Evolutionary conservation across 2,888 invertebrate species (phyloP).

Genomic region (Coremacera marginata): DNA sequence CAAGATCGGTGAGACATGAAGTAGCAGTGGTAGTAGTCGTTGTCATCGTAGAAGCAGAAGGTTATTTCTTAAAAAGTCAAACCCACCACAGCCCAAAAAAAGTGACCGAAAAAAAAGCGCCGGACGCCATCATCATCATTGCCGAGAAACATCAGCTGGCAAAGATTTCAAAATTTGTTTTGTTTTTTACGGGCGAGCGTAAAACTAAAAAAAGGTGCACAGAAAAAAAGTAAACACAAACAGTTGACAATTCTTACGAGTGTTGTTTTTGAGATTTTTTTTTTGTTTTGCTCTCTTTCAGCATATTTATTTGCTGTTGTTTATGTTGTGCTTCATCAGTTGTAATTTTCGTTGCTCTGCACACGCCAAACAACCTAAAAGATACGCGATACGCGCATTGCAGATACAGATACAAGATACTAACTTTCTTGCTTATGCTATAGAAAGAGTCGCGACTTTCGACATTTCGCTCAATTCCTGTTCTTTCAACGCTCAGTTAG

Average conservation of each 20-base stretch:
- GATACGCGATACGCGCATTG: conserved; percentile 28
- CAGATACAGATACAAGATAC: conserved; percentile 5
- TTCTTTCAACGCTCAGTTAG: not conserved
- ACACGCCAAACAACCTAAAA: not conserved
- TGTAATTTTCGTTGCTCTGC: not conserved
- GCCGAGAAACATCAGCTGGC: conserved; percentile 15
- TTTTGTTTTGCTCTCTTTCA: not conserved
- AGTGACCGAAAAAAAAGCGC: not conserved
- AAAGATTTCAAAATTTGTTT: conserved; percentile 12
- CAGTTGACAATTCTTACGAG: conserved; percentile 8
- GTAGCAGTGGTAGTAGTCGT: not conserved
- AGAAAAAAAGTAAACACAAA: not conserved
- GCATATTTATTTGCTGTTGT: conserved; percentile 2
- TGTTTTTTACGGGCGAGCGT: no score
- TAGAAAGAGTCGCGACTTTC: no score
- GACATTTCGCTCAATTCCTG: no score
- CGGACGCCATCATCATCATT: conserved; percentile 28
- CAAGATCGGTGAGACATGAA: not conserved
- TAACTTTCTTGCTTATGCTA: no score
- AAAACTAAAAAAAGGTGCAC: no score
- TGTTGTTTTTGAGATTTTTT: not conserved
- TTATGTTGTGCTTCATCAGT: not conserved
- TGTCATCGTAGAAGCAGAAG: not conserved
- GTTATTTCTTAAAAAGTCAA: conserved; percentile 29
- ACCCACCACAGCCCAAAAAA: conserved; percentile 18